Percentiles rank a stretch among this genome's conserved stretches.
These are phyloP conservation scores for Bombylius major DNA, from an alignment of 2,888 invertebrate species.

Conservation along the genomic window DNA sequence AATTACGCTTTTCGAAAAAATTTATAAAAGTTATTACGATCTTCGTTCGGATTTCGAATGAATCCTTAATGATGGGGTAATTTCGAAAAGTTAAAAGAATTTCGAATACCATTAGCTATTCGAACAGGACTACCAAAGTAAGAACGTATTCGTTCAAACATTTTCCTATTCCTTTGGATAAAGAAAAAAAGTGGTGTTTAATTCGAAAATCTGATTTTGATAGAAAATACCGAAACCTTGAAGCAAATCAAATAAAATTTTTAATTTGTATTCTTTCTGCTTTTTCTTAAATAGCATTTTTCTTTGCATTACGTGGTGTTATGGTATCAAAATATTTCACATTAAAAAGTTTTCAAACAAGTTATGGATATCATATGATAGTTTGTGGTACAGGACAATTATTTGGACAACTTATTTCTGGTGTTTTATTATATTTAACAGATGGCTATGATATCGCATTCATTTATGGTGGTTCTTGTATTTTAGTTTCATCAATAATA, in stretches of 20 bases:
- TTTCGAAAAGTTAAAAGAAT: no score
- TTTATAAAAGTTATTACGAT: no score
- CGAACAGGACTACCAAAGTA: no score
- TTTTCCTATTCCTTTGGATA: no score
- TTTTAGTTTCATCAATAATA: not conserved
- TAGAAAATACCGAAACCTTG: no score
- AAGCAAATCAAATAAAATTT: not conserved
- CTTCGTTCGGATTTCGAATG: no score
- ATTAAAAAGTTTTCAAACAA: slow-evolving; percentile 62
- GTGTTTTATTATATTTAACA: slow-evolving; percentile 21
- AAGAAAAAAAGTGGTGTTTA: no score
- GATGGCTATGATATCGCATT: slow-evolving; percentile 19
- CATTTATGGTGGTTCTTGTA: slow-evolving; percentile 6
- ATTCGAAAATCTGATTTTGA: no score
- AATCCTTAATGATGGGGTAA: no score
- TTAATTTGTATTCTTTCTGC: not conserved
- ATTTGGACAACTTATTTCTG: slow-evolving; percentile 44
- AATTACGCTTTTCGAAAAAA: no score
- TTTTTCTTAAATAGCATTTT: slow-evolving; percentile 48
- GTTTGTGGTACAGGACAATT: slow-evolving; percentile 64
- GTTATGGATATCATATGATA: slow-evolving; percentile 60
- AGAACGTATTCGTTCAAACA: no score
- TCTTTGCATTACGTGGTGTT: slow-evolving; percentile 60
- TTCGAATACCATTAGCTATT: no score
- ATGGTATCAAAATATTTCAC: slow-evolving; percentile 65